A percentile compares a stretch with the other conserved stretches of the same genome.
These are phyloP conservation scores for Trematomus loennbergii DNA, from an alignment of 2,113 vertebrate genomes.

Conservation along the genomic window DNA sequence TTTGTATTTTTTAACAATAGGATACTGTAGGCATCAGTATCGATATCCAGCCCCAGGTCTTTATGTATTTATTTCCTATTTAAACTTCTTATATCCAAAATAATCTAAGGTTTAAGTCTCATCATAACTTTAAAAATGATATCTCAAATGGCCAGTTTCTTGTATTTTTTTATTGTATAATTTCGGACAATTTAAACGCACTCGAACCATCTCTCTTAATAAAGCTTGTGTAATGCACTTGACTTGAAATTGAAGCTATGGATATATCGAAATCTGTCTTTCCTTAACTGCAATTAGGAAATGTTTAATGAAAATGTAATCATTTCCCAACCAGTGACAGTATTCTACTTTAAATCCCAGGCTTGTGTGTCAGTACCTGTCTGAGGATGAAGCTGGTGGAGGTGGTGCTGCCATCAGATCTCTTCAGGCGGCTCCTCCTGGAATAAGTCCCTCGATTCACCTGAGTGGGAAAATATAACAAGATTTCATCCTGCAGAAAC, in stretches of 20 bases:
- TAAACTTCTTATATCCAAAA: not conserved
- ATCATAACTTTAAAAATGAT: no score
- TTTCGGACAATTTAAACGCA: no score
- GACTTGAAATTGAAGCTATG: not conserved
- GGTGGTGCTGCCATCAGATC: conserved; percentile 93
- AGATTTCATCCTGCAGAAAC: not conserved
- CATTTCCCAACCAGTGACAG: no score
- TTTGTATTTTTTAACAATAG: not conserved
- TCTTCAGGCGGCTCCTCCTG: conserved; percentile 90
- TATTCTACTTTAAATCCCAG: not conserved
- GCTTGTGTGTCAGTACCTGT: conserved; percentile 81
- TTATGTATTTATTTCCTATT: no score
- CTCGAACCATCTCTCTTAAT: no score
- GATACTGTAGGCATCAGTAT: no score
- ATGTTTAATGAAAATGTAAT: no score
- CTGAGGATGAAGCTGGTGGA: conserved; percentile 94
- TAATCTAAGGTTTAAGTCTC: not conserved
- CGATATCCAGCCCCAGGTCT: not conserved
- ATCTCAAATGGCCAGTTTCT: no score
- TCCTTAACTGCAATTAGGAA: no score
- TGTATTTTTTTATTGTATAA: no score
- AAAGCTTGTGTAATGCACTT: no score
- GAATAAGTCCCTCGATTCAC: conserved; percentile 90
- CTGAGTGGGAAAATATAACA: conserved; percentile 56
- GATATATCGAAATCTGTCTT: not conserved